A percentile compares a stretch with the other conserved stretches of the same genome.
Evolutionary conservation across 2,797 vertebrate species (phyloP).

Genomic region (Podarcis siculus): DNA sequence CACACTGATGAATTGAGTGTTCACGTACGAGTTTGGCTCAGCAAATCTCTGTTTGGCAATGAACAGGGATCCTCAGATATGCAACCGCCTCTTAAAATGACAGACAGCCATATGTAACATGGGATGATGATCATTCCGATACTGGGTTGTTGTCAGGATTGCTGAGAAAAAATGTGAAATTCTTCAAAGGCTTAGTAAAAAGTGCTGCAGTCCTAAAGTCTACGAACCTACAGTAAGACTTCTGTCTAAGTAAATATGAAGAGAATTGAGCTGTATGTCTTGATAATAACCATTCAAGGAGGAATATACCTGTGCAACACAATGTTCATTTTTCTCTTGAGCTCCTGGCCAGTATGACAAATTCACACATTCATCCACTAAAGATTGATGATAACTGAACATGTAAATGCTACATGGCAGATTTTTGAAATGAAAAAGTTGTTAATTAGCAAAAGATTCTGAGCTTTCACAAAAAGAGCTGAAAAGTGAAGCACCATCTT

Average conservation of each 20-base stretch:
- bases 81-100: background rate
- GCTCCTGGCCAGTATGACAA: background rate
- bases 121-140: background rate
- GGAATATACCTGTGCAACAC: background rate
- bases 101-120: background rate
- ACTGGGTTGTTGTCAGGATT: background rate
- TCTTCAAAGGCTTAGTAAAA: background rate
- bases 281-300: background rate
- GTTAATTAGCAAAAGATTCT: background rate
- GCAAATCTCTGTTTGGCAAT: background rate
- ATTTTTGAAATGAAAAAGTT: background rate
- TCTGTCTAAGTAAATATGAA: background rate
- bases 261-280: background rate
- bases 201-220: background rate
- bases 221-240: background rate
- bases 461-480: background rate
- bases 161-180: background rate
- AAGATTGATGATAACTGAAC: background rate
- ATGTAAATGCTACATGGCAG: background rate
- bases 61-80: background rate
- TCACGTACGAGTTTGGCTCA: background rate
- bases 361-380: background rate
- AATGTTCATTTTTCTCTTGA: background rate
- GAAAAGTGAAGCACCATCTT: background rate
- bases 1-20: background rate